phyloP scores from a whole-genome alignment of 2,888 invertebrate genomes.

The Tetanocera ferruginea region DNA sequence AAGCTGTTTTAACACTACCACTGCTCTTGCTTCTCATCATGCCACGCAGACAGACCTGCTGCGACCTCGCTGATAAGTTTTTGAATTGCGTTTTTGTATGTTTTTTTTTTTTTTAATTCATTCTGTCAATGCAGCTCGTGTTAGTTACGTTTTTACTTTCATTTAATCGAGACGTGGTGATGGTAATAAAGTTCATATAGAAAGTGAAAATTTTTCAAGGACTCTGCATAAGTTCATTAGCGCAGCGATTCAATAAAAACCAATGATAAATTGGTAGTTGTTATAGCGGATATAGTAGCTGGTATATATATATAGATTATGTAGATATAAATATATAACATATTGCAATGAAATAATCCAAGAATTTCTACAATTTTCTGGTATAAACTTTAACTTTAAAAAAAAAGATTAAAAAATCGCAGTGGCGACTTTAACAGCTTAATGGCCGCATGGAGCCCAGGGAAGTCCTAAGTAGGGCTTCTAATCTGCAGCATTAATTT shows the following conservation, averaged over 20 bases:
- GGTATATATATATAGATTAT: no score
- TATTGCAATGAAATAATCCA: no score
- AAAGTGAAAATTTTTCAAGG: slow-evolving; percentile 31
- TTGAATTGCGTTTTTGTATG: background rate
- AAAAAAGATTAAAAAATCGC: no score
- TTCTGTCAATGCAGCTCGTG: background rate
- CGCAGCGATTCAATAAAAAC: slow-evolving; percentile 19
- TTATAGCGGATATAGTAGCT: no score
- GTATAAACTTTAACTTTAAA: no score
- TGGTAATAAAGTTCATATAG: background rate
- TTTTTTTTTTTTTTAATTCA: background rate
- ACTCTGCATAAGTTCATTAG: slow-evolving; percentile 19
- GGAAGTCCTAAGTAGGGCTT: no score
- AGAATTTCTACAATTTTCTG: no score
- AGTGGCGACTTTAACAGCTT: no score
- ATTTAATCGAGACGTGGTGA: slow-evolving; percentile 16
- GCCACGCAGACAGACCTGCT: background rate
- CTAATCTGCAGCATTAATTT: no score
- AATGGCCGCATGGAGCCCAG: no score
- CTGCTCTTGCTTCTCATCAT: background rate
- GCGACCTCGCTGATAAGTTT: slow-evolving; percentile 5
- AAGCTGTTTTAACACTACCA: background rate
- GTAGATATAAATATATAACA: no score
- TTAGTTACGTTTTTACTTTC: slow-evolving; percentile 34
- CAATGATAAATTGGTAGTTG: no score